Base-by-base conservation (phyloP, 2,888 invertebrate species). In the Euproctis similis region DNA sequence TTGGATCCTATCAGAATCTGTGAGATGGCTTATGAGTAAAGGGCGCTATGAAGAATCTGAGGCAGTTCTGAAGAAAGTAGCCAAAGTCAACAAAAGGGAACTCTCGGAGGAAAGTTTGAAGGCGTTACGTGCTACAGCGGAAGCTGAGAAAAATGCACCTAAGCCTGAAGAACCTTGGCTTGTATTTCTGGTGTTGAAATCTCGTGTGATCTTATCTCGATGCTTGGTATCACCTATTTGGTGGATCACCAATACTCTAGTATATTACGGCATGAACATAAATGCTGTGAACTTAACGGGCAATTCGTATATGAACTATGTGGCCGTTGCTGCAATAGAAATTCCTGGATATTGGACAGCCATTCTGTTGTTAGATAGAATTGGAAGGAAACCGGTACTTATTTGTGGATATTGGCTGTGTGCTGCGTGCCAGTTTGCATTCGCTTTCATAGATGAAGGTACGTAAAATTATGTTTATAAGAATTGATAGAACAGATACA, bases 21-120 rank as follows among this genome's bases (percentile, higher is more conserved):
- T 92, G 2, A 86, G 94, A 32, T 94, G 94, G 94, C 84, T 93
- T 8, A 72, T 93, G 48, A 89, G 89, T 24, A 90, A 91, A 51
- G 89, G 90, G 2, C 86, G 88, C 32, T 86, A 87, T 39, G 87
- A 89, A 16, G 88, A 90, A 44, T 90, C 92, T 0, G 88, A 89
- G 48, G 59, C 58, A 2, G 87, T 91, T 11, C 72, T 92, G 1
- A 82, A 85, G 16, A 88, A 86, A 53, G 89, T 91, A 0, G 90
- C 92, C 0, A 84, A 74, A 49, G 63, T 84, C 0, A 92, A 92
- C 42, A 87, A 85, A 2, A 85, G 85, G 8, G 66, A 81, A 30
- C 53, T 90, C 3, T 86, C 88, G 1, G 80, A 87, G 0, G 81
- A 85, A 26, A 81, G 87, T n/a, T 51, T 89, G 22, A 57, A 70